Evolutionary conservation across 2,797 vertebrate genomes (phyloP), one percentile per base, ranked within the genome.

Genomic region (Neosalanx taihuensis): DNA sequence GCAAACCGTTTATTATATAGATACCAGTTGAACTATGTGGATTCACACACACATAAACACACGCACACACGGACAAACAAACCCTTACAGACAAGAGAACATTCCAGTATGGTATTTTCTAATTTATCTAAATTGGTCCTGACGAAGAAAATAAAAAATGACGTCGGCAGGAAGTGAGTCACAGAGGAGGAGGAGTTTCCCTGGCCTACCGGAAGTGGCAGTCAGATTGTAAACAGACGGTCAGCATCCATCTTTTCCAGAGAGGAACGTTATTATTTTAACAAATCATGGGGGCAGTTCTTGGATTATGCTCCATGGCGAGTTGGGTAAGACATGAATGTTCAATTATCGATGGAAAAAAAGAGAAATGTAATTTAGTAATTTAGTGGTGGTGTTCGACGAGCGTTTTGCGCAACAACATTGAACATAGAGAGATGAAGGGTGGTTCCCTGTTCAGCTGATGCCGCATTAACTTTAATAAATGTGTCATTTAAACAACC

Each of bases 291-390:
- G 97, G 97, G 82, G 85, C 93, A 30, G 95, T 97, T 1, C 87
- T 99, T 70, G 96, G 96, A 15, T 87, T 98, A 74, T 98, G 96
- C 89, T 97, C 96, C 78, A 78, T 97, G 93, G 96, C 96, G 67
- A 98, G 95, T 90, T 98, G 96, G 96, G 97, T 98, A 80, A 90
- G 92, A 53, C n/a, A 49, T 17, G 2, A 6, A 37, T 1, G 1
- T 20, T 18, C 10, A 58, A 2, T 46, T 57, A 9, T 59, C 5
- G 15, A 58, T 1, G 5, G 9, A n/a, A 5, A 31, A 35, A 33
- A 53, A 53, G 51, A 10, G 1, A 53, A n/a, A 64, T 33, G 23
- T 18, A 15, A 17, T 4, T 64, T 6, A 31, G 20, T 20, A 5
- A 46, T 26, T 4, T 2, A 46, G 20, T 20, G 18, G 51, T 9